Percentiles rank a stretch among this genome's conserved stretches.
Conservation (phyloP, 2,797 vertebrate genomes). For the Petrocephalus sullivani region DNA sequence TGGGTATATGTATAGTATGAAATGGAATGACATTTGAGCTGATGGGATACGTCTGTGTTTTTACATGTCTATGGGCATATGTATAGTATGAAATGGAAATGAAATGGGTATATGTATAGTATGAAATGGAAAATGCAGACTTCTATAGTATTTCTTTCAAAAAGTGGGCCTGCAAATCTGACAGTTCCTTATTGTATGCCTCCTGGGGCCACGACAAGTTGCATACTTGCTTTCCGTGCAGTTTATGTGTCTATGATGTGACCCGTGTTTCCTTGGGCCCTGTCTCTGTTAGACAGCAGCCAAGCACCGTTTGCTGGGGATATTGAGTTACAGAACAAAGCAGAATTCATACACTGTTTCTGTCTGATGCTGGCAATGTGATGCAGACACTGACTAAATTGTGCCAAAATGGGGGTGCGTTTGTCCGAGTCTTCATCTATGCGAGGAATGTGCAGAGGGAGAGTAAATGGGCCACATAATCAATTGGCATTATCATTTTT, state of each 20-base stretch:
- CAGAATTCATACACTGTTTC: not conserved
- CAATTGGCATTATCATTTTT: not conserved
- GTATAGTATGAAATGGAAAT: not conserved
- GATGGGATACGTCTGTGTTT: not conserved
- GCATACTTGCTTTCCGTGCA: not conserved
- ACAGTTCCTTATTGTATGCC: not conserved
- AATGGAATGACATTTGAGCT: not conserved
- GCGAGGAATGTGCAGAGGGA: not conserved
- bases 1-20: too few species aligned
- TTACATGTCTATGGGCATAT: not conserved
- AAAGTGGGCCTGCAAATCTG: not conserved
- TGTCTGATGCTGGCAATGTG: not conserved
- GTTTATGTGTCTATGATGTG: not conserved
- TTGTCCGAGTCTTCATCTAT: not conserved
- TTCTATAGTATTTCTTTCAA: not conserved
- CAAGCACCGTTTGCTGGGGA: not conserved
- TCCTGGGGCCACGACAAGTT: not conserved
- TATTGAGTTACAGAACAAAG: not conserved
- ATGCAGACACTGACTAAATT: not conserved
- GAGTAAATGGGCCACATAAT: not conserved
- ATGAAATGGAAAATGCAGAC: not conserved
- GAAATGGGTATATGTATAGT: not conserved
- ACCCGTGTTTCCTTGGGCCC: not conserved
- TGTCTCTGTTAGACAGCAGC: slow-evolving; percentile 3
- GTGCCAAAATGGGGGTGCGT: not conserved